phyloP scores from a whole-genome alignment of 37 sponge, comb jelly and placozoan genomes.

The Beroe ovata region DNA sequence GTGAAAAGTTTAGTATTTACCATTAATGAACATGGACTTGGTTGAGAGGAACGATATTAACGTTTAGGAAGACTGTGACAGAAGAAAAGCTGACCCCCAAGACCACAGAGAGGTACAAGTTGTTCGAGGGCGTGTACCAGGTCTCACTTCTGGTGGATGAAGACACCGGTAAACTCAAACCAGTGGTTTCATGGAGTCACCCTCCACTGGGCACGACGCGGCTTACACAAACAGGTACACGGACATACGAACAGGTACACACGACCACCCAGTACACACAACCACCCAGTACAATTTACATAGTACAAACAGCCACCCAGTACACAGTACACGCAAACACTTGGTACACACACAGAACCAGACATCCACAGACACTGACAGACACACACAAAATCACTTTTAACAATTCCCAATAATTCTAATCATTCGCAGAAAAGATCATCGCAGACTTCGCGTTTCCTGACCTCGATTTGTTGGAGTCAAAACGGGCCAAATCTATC shows the following conservation, averaged over 20 bases:
- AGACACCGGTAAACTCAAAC: conserved; percentile 5
- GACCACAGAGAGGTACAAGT: conserved; percentile 38
- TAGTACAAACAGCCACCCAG: too few relatives aligned
- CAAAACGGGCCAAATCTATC: background rate
- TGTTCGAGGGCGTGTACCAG: conserved; percentile 39
- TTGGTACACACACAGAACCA: too few relatives aligned
- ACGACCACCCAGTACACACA: too few relatives aligned
- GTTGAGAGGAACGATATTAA: too few relatives aligned
- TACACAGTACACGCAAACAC: too few relatives aligned
- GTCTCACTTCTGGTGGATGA: background rate
- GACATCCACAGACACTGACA: too few relatives aligned
- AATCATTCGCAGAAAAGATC: conserved; percentile 10
- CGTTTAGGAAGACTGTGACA: background rate
- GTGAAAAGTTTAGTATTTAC: background rate
- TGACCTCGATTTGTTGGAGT: background rate
- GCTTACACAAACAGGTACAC: background rate
- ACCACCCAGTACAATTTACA: too few relatives aligned
- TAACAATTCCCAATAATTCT: too few relatives aligned
- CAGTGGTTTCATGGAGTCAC: conserved; percentile 42
- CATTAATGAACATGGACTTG: background rate
- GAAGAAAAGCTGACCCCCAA: background rate
- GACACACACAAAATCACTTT: too few relatives aligned
- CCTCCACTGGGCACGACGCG: conserved; percentile 6
- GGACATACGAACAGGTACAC: too few relatives aligned
- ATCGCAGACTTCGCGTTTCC: conserved; percentile 33